Evolutionary conservation across 2,888 invertebrate genomes (phyloP), one percentile per base, ranked within the genome.

Genomic region (Nomada flava): DNA sequence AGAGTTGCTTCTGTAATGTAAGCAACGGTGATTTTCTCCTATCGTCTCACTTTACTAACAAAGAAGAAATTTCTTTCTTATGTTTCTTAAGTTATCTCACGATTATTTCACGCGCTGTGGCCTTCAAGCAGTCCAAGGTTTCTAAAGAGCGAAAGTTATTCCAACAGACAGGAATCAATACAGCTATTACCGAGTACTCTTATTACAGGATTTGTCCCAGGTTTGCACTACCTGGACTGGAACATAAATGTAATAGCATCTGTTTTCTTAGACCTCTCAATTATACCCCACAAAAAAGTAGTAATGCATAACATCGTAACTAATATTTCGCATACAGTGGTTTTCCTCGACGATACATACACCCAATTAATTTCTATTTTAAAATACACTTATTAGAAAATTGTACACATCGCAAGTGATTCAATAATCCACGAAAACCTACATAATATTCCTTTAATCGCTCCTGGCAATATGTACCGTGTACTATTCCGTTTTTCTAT

Each of bases 101-200:
- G 60, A 36, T 71, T 71, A 71, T 71, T 71, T 71, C 71, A 71
- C 60, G 71, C 62, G 23, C 36, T 50, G 52, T 52, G 52, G 62
- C 71, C 71, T 71, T 71, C 60, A 44, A 71, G 50, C 18, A 36
- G 23, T 13, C 13, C 71, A 71, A 52, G 62, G 50, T 71, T 52
- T 71, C 71, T 52, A 71, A 62, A 62, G 62, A 71, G 62, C 71
- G 71, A 71, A 71, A 71, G 71, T 62, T 52, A 62, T 71, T 52
- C 62, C 60, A 65, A 57, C 57, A 55, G 44, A 50, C 67, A 36
- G 15, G 44, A 20, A 65, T 57, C 23, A 23, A 23, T 57, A 57
- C 57, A 44, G 23, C 57, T n/a, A 44, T 74, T 74, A 57, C 15
- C 29, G 26, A n/a, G 59, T 36, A 29, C n/a, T 53, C 29, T 60